phyloP scores from a whole-genome alignment of 2,888 invertebrate species.

The Pseudoips prasinana region DNA sequence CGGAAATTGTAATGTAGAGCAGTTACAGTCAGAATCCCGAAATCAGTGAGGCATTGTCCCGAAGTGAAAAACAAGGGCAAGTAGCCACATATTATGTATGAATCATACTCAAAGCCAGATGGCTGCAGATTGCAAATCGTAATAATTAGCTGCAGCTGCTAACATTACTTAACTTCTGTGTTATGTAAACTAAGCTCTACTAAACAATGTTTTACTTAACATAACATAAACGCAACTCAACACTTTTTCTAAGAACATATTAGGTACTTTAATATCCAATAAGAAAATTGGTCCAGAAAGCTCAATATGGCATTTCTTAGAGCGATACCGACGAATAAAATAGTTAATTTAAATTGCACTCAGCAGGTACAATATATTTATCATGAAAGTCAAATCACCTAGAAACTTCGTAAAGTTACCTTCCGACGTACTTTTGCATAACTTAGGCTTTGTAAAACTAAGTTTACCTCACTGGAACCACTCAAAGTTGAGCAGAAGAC shows the following conservation, averaged over 20 bases:
- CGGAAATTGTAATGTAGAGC: constrained; percentile 11
- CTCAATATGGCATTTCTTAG: no score
- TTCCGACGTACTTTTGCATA: constrained; percentile 6
- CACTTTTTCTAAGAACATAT: constrained; percentile 15
- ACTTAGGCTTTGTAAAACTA: constrained; percentile 7
- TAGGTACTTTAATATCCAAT: no score
- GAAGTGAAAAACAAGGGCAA: constrained; percentile 21
- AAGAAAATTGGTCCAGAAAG: no score
- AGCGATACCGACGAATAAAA: no score
- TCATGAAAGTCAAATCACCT: no score
- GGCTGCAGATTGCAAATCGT: constrained; percentile 46
- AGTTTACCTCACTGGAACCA: constrained; percentile 9
- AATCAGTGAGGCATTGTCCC: constrained; percentile 15
- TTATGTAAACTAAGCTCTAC: constrained; percentile 38
- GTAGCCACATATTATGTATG: constrained; percentile 25
- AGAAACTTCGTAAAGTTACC: no score
- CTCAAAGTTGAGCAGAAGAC: constrained; percentile 20
- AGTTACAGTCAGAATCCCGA: constrained; percentile 9
- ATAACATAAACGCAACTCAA: constrained; percentile 10
- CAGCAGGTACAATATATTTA: no score
- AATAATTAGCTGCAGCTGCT: constrained; percentile 54
- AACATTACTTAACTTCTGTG: constrained; percentile 31
- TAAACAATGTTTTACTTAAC: constrained; percentile 3
- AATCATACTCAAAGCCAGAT: constrained; percentile 49
- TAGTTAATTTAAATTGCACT: no score